Evolutionary conservation across 1,140 invertebrate species (phyloP).

Genomic region (Babylonia areolata): DNA sequence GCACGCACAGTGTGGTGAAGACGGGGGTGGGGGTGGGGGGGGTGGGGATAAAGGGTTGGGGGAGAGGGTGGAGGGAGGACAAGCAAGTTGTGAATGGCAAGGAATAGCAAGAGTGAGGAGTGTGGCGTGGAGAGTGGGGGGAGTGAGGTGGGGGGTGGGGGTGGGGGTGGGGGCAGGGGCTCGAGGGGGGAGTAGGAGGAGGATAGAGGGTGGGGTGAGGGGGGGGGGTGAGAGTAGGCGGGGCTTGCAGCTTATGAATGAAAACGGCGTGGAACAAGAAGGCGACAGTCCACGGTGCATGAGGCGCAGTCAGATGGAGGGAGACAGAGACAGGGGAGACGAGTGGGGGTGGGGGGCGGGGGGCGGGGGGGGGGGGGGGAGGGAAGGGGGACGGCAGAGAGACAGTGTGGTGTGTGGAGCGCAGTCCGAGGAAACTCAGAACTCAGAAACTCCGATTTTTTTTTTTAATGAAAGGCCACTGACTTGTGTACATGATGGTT

Average conservation of each 20-base stretch:
- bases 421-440: too few relatives aligned
- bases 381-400: not conserved
- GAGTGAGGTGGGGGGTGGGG: not conserved
- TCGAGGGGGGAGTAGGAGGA: too few relatives aligned
- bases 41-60: too few relatives aligned
- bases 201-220: not conserved
- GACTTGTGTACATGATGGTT: too few relatives aligned
- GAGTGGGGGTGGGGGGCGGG: not conserved
- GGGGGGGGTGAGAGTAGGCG: not conserved
- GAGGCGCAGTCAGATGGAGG: not conserved
- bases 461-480: too few relatives aligned
- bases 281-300: not conserved
- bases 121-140: too few relatives aligned
- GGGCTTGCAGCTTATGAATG: conserved; percentile 11
- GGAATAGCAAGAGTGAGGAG: too few relatives aligned
- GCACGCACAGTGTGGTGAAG: too few relatives aligned
- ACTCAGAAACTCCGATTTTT: too few relatives aligned
- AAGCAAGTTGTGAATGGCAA: not conserved
- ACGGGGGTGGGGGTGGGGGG: not conserved
- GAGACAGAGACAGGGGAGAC: not conserved
- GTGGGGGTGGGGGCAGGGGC: too few relatives aligned
- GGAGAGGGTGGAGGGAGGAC: not conserved
- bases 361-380: not conserved
- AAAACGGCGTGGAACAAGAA: not conserved
- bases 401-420: not conserved